Conservation (phyloP, 2,888 invertebrate genomes). For the Dorcus parallelipipedus region DNA sequence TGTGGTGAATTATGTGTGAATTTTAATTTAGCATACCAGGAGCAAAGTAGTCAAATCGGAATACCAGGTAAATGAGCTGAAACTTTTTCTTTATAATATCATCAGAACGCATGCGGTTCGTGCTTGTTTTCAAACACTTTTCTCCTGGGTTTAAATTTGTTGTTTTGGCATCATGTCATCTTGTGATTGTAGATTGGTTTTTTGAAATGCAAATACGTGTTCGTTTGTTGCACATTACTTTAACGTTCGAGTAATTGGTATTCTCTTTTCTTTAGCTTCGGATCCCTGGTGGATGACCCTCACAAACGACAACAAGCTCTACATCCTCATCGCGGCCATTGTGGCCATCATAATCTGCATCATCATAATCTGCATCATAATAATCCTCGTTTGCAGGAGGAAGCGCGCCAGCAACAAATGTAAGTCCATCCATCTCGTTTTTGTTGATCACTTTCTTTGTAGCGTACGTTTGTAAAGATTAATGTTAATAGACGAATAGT, state of each 20-base stretch:
- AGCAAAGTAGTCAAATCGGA: constrained; percentile 59
- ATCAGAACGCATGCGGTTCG: constrained; percentile 29
- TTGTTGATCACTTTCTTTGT: background rate
- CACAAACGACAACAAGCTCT: constrained; percentile 69
- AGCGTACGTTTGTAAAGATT: constrained; percentile 15
- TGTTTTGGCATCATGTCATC: background rate
- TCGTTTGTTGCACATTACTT: no score
- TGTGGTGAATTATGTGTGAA: background rate
- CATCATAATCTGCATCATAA: constrained; percentile 78
- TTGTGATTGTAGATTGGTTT: no score
- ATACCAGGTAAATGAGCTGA: constrained; percentile 46
- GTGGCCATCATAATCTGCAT: constrained; percentile 64
- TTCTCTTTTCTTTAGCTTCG: constrained; percentile 56
- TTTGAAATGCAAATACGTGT: no score
- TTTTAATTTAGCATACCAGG: constrained; percentile 61
- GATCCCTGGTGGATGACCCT: constrained; percentile 76
- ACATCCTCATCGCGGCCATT: constrained; percentile 70
- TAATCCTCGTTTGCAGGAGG: constrained; percentile 80
- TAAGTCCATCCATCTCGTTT: constrained; percentile 53
- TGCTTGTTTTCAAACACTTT: constrained; percentile 29
- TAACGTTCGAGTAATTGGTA: no score
- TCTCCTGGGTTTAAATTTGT: constrained; percentile 33
- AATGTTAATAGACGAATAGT: no score
- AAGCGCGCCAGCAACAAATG: constrained; percentile 80
- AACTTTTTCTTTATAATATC: constrained; percentile 14